Conservation (phyloP, 2,113 vertebrate species). For the Eonycteris spelaea region DNA sequence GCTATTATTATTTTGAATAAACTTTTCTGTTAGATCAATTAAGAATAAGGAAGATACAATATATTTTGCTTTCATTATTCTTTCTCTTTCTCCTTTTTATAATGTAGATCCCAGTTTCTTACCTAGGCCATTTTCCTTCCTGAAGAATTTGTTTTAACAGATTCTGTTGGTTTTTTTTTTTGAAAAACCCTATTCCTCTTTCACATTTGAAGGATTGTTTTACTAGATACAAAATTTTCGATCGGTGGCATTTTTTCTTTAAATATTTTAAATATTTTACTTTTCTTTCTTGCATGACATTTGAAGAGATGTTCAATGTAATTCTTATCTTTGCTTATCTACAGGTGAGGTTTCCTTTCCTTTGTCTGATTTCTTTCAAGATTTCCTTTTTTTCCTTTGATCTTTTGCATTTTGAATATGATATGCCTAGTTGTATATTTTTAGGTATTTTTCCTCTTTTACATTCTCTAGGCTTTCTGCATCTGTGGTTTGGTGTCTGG, state of each 20-base stretch:
- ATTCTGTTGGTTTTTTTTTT: background rate
- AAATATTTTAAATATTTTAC: background rate
- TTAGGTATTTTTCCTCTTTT: background rate
- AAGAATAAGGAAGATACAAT: background rate
- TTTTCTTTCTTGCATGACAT: background rate
- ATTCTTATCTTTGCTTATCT: background rate
- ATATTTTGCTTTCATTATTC: background rate
- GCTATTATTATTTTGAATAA: background rate
- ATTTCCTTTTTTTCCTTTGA: background rate
- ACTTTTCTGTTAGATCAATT: background rate
- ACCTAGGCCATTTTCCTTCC: too few relatives aligned
- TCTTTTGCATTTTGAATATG: background rate
- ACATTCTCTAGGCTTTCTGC: background rate
- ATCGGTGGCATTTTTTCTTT: background rate
- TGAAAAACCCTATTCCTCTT: background rate
- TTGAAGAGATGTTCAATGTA: background rate
- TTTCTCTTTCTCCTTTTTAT: background rate
- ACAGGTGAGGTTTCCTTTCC: background rate
- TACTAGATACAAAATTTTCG: background rate
- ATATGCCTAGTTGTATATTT: background rate
- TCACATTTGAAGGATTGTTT: background rate
- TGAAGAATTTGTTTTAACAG: background rate
- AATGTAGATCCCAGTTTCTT: background rate
- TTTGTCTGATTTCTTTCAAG: background rate
- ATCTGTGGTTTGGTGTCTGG: background rate